Percentiles rank a stretch among this genome's conserved stretches.
Conservation (phyloP, 2,797 vertebrate genomes). For the Hemitrygon akajei region DNA sequence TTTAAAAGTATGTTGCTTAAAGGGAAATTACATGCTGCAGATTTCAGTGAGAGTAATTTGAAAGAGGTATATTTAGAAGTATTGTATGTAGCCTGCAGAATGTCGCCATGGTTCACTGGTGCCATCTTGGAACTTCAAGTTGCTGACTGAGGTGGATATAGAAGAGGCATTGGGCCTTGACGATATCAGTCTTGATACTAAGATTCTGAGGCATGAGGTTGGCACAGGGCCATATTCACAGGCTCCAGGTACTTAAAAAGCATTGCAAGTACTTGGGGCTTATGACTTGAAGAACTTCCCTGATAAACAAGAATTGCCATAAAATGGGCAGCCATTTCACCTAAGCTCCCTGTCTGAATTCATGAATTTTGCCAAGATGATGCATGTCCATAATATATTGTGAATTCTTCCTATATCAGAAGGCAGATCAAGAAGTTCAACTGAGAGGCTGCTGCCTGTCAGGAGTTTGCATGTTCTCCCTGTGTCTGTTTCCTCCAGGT, state of each 20-base stretch:
- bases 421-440: neutral
- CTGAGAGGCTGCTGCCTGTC: neutral
- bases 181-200: neutral
- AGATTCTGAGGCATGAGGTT: neutral
- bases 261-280: neutral
- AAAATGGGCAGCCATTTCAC: neutral
- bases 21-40: no score
- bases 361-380: neutral
- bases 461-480: no score
- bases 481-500: no score
- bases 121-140: no score
- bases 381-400: neutral
- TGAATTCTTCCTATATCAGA: neutral
- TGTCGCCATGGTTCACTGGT: no score
- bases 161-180: neutral
- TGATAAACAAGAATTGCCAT: neutral
- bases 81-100: no score
- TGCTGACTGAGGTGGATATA: neutral
- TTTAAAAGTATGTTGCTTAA: no score
- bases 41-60: no score
- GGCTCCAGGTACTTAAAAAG: neutral
- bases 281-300: neutral
- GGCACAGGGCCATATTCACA: neutral
- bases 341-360: neutral
- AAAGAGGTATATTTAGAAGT: no score